These are phyloP conservation scores for Lithophane socia DNA, from an alignment of 2,888 invertebrate species.

Conservation along the genomic window DNA sequence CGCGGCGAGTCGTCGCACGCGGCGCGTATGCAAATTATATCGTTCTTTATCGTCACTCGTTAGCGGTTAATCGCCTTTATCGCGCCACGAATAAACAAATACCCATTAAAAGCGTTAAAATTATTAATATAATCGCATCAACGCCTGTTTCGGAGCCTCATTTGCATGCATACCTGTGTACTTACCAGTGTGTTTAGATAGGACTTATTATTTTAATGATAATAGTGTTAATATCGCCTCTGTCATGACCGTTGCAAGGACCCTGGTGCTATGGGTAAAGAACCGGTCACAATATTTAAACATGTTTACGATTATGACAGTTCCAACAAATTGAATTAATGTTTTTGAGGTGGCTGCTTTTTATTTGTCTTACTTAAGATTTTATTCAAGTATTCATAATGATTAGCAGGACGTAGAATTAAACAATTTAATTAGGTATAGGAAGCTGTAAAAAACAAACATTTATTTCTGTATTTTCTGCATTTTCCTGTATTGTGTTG, in stretches of 20 bases:
- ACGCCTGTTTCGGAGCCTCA: slow-evolving; percentile 68
- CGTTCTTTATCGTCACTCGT: slow-evolving; percentile 77
- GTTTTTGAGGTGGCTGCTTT: slow-evolving; percentile 3
- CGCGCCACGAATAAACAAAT: slow-evolving; percentile 85
- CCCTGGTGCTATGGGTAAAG: slow-evolving; percentile 67
- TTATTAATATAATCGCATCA: slow-evolving; percentile 85
- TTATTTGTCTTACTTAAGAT: slow-evolving; percentile 16
- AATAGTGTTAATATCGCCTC: slow-evolving; percentile 75
- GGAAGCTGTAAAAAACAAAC: not conserved
- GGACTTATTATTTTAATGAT: slow-evolving; percentile 80
- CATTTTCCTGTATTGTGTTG: not conserved
- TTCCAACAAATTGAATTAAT: slow-evolving; percentile 43
- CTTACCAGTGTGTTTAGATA: slow-evolving; percentile 77
- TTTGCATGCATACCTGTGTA: slow-evolving; percentile 75
- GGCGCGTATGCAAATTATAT: slow-evolving; percentile 76
- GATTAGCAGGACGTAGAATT: not conserved
- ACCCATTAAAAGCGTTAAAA: slow-evolving; percentile 82
- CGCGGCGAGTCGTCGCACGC: slow-evolving; percentile 51
- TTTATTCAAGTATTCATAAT: slow-evolving; percentile 19
- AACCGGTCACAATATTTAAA: slow-evolving; percentile 73
- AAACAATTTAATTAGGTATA: slow-evolving; percentile 5
- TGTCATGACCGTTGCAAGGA: slow-evolving; percentile 62
- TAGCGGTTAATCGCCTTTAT: slow-evolving; percentile 83
- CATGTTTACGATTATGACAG: slow-evolving; percentile 67
- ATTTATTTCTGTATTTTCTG: not conserved